These are phyloP conservation scores for Tricholauxania praeusta DNA, from an alignment of 2,888 invertebrate species.

Conservation along the genomic window DNA sequence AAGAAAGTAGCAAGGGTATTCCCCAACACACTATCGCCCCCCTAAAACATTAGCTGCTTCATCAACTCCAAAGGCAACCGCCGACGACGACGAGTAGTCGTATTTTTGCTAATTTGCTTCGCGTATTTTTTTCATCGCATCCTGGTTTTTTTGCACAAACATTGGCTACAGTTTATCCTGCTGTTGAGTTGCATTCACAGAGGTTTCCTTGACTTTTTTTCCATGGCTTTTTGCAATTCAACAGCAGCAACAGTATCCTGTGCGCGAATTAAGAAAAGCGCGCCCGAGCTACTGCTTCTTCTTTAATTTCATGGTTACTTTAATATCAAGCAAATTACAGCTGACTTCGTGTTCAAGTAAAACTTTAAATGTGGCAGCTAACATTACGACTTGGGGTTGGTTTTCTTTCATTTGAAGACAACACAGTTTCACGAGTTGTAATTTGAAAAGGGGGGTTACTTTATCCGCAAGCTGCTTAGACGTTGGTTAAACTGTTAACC, in stretches of 20 bases:
- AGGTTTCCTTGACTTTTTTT: not conserved
- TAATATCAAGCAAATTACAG: conserved; percentile 49
- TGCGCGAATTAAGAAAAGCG: conserved; percentile 20
- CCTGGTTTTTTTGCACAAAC: conserved; percentile 4
- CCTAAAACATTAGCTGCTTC: conserved; percentile 4
- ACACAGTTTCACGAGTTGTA: too few species aligned
- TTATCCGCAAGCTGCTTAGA: too few species aligned
- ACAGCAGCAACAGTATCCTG: not conserved
- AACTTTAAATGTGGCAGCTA: too few species aligned
- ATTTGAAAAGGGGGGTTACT: too few species aligned
- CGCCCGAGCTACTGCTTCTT: conserved; percentile 21
- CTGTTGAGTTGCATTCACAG: conserved; percentile 22
- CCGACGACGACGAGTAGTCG: conserved; percentile 11
- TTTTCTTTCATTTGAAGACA: too few species aligned
- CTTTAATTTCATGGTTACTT: conserved; percentile 66
- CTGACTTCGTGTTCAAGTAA: conserved; percentile 3
- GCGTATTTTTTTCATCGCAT: conserved; percentile 23
- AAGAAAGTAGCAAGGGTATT: too few species aligned
- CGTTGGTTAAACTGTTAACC: too few species aligned
- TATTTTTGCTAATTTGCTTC: conserved; percentile 42
- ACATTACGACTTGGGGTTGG: too few species aligned
- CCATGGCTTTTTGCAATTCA: not conserved
- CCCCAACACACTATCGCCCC: not conserved
- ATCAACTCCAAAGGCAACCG: conserved; percentile 1
- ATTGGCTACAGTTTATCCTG: conserved; percentile 18